phyloP scores from a whole-genome alignment of 2,797 vertebrate species.

The Todus mexicanus region DNA sequence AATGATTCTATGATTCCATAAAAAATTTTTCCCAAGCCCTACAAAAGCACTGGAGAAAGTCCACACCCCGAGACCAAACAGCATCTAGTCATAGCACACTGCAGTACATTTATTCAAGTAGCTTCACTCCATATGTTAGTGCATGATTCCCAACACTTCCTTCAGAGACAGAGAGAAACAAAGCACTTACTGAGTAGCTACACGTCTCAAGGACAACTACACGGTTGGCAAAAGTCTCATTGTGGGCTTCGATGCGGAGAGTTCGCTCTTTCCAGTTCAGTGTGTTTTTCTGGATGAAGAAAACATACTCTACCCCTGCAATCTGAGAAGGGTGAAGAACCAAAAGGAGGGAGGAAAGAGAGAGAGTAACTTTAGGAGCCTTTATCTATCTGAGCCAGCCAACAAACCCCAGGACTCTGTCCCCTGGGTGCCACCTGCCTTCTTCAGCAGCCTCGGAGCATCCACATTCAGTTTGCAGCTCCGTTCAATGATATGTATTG shows the following conservation, averaged over 20 bases:
- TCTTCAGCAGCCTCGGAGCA: constrained; percentile 80
- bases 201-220: constrained; percentile 79
- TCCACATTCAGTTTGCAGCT: constrained; percentile 81
- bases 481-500: constrained; percentile 76
- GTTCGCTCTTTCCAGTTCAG: constrained; percentile 82
- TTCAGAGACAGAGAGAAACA: background rate
- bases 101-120: background rate
- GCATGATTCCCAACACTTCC: background rate
- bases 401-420: background rate
- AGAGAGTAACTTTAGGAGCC: background rate
- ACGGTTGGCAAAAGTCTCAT: constrained; percentile 81
- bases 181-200: constrained; percentile 77
- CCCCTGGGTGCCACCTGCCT: constrained; percentile 55
- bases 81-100: accelerated
- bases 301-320: constrained; percentile 79
- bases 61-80: background rate
- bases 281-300: constrained; percentile 81
- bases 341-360: background rate
- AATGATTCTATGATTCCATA: background rate
- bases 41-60: background rate
- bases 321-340: constrained; percentile 62
- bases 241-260: constrained; percentile 78
- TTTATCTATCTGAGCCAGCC: background rate
- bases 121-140: background rate
- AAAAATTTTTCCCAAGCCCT: background rate